phyloP scores from a whole-genome alignment of 2,888 invertebrate species.

The Drosophila sordidapex region DNA sequence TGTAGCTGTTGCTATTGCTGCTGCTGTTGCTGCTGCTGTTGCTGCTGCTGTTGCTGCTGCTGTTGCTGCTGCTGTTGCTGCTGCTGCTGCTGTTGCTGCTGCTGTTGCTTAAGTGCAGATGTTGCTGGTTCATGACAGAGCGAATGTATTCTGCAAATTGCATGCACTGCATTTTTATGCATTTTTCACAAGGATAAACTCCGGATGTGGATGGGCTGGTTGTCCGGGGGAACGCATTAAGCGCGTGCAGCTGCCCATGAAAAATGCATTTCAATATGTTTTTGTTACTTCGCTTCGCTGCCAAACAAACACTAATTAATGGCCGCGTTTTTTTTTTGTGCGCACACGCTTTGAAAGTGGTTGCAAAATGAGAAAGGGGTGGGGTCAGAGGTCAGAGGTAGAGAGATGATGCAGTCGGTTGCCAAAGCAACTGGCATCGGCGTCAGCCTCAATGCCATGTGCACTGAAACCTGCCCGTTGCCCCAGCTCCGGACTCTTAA shows the following conservation, averaged over 20 bases:
- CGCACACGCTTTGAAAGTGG: constrained; percentile 17
- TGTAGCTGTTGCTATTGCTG: no score
- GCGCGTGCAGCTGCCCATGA: constrained; percentile 47
- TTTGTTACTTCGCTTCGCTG: constrained; percentile 37
- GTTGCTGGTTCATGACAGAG: constrained; percentile 16
- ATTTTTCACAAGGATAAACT: constrained; percentile 59
- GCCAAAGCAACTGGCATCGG: constrained; percentile 36
- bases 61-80: background rate
- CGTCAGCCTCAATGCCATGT: background rate
- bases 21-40: constrained; percentile 2
- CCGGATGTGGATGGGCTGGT: background rate
- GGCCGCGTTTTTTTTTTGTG: constrained; percentile 27
- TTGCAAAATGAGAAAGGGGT: background rate
- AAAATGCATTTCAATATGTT: constrained; percentile 74
- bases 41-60: no score
- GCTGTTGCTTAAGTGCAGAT: constrained; percentile 55
- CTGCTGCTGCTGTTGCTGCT: background rate
- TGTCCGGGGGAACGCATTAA: constrained; percentile 23
- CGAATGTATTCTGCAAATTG: constrained; percentile 52
- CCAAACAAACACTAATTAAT: constrained; percentile 69
- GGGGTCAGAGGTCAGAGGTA: constrained; percentile 2
- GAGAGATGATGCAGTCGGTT: constrained; percentile 22
- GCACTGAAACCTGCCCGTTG: background rate
- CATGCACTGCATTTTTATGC: constrained; percentile 66
- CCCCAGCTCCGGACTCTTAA: constrained; percentile 15